These are phyloP conservation scores for Scaptodrosophila lebanonensis DNA, from an alignment of 1,140 invertebrate species.

Conservation along the genomic window DNA sequence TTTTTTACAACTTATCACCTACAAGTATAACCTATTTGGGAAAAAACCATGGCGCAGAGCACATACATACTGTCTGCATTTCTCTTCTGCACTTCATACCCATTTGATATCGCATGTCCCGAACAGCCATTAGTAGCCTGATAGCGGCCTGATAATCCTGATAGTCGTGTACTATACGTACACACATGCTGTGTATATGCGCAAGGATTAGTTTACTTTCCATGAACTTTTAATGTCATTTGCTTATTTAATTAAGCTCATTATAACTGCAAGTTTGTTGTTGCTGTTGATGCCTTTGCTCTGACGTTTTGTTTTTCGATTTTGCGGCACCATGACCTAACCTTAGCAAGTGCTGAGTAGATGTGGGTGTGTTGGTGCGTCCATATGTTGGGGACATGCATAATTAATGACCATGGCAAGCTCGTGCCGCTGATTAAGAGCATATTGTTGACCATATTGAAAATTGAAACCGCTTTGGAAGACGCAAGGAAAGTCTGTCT, in stretches of 20 bases:
- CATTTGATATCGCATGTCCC: too few species aligned
- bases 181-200: constrained; percentile 1
- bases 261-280: constrained; percentile 37
- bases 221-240: constrained; percentile 63
- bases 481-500: constrained; percentile 28
- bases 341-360: too few species aligned
- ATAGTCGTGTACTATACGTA: too few species aligned
- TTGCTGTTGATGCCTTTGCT: background rate
- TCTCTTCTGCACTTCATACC: too few species aligned
- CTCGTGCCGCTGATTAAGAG: constrained; percentile 51
- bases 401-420: constrained; percentile 50
- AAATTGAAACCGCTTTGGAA: constrained; percentile 18
- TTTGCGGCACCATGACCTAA: too few species aligned
- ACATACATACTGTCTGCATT: too few species aligned
- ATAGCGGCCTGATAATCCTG: too few species aligned
- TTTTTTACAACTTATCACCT: too few species aligned
- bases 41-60: too few species aligned
- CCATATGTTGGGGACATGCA: constrained; percentile 44
- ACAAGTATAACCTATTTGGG: too few species aligned
- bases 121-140: too few species aligned
- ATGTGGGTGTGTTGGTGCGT: constrained; percentile 4
- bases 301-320: background rate
- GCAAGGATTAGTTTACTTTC: constrained; percentile 31
- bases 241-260: constrained; percentile 71
- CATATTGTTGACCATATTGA: constrained; percentile 61